Base-by-base conservation (phyloP, 2,113 vertebrate genomes). In the Cygnus atratus region DNA sequence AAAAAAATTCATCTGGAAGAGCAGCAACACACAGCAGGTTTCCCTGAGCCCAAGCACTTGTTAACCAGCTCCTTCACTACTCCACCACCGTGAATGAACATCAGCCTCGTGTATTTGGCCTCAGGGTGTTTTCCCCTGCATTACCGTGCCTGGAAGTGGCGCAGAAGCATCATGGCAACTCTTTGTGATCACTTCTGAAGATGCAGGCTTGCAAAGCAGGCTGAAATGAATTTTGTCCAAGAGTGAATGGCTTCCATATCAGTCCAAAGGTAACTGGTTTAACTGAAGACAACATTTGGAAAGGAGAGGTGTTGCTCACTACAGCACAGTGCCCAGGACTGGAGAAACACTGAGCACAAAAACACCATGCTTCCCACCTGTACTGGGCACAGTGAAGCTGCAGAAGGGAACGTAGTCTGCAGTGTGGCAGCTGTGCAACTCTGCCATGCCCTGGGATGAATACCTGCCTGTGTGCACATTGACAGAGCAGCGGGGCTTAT, bases 1-100 rank as follows among this genome's bases (percentile, higher is more conserved):
- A 89, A 91, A 94, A 94, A 95, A 84, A 62, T 44, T 59, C 59
- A 29, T 48, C 39, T 76, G 50, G 80, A 68, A 93, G 70, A 96
- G 65, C 68, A 87, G 61, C 52, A 95, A 35, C 65, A 59, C 26
- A 15, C 15, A 73, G 55, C 33, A 57, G 68, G 39, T 71, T 75
- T 61, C 70, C 68, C 76, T 0, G 1, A 61, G 77, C 48, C 48
- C 57, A 24, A 50, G 61, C 28, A 88, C 3, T n/a, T 44, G 29
- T 84, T 88, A 77, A 81, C 74, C 80, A 91, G 58, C 17, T 44
- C n/a, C 78, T 82, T 21, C 61, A 44, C 59, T 16, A 3, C 9
- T n/a, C 58, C 52, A 65, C 33, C 57, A 8, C 57, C 59, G 74
- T 61, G 26, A 89, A 84, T 21, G 57, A 83, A 81, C 21, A 1